Percentiles rank a stretch among this genome's conserved stretches.
These are phyloP conservation scores for Neocrepidodera transversa DNA, from an alignment of 2,888 invertebrate species.

Conservation along the genomic window DNA sequence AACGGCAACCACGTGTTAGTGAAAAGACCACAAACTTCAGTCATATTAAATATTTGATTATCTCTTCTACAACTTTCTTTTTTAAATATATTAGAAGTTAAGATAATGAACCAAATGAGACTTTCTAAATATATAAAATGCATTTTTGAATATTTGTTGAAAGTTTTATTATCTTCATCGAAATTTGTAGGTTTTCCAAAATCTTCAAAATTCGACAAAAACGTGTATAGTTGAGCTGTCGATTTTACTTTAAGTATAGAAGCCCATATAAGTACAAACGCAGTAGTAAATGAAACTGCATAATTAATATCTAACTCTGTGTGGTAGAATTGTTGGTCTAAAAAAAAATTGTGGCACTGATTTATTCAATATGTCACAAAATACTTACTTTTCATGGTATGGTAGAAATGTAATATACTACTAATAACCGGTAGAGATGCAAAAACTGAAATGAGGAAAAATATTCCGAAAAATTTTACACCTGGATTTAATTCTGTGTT, in stretches of 20 bases:
- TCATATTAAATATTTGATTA: slow-evolving; percentile 15
- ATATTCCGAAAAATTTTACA: slow-evolving; percentile 22
- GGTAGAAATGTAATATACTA: slow-evolving; percentile 25
- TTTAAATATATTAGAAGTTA: slow-evolving; percentile 26
- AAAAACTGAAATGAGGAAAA: slow-evolving; percentile 7
- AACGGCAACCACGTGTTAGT: slow-evolving; percentile 34
- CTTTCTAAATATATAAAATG: slow-evolving; percentile 26
- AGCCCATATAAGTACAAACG: slow-evolving; percentile 11
- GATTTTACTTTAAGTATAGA: slow-evolving; percentile 18
- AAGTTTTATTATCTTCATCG: slow-evolving; percentile 19
- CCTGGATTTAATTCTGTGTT: slow-evolving; percentile 20
- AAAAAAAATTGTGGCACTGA: not conserved
- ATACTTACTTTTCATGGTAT: slow-evolving; percentile 28
- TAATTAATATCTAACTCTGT: slow-evolving; percentile 29
- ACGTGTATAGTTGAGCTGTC: slow-evolving; percentile 23
- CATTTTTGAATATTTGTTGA: slow-evolving; percentile 26
- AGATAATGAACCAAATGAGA: slow-evolving; percentile 13
- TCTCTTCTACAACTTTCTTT: slow-evolving; percentile 14
- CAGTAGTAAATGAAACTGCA: slow-evolving; percentile 21
- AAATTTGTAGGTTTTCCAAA: slow-evolving; percentile 32
- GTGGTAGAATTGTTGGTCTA: slow-evolving; percentile 20
- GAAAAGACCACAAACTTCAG: slow-evolving; percentile 32
- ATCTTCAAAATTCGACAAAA: slow-evolving; percentile 26
- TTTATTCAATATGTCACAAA: not conserved
- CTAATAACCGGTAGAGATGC: slow-evolving; percentile 25